These are phyloP conservation scores for Ischnura elegans DNA, from an alignment of 2,888 invertebrate genomes.

Conservation along the genomic window DNA sequence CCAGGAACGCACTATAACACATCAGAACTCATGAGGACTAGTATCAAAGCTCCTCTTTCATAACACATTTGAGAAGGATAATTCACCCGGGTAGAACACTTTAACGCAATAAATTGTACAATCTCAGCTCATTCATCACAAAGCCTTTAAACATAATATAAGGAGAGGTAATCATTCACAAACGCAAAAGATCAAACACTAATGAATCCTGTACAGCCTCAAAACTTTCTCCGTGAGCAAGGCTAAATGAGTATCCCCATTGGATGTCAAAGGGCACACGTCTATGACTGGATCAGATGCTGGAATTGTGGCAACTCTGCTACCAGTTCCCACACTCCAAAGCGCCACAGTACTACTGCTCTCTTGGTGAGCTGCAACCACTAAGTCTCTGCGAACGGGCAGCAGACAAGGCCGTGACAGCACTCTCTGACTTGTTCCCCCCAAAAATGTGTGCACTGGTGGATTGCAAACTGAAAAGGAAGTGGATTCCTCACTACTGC, in stretches of 20 bases:
- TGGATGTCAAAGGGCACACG: slow-evolving; percentile 82
- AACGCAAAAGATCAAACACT: background rate
- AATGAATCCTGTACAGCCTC: slow-evolving; percentile 81
- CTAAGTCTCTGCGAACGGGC: slow-evolving; percentile 80
- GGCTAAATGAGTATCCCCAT: slow-evolving; percentile 81
- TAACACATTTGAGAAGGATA: too few relatives aligned
- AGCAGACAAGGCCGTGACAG: slow-evolving; percentile 84
- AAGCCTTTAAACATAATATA: background rate
- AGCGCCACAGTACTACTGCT: slow-evolving; percentile 83
- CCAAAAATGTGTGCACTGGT: slow-evolving; percentile 82
- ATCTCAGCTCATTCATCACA: too few relatives aligned
- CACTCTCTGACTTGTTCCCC: slow-evolving; percentile 84
- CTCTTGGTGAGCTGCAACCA: slow-evolving; percentile 88
- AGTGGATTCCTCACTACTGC: slow-evolving; percentile 76
- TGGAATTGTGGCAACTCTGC: slow-evolving; percentile 80
- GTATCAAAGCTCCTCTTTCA: too few relatives aligned
- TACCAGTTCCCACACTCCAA: slow-evolving; percentile 82
- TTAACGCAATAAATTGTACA: too few relatives aligned
- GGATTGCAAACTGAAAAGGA: slow-evolving; percentile 79
- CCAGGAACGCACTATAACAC: background rate
- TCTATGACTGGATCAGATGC: slow-evolving; percentile 85
- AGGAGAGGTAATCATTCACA: background rate
- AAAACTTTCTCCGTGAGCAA: slow-evolving; percentile 85
- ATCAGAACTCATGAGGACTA: too few relatives aligned
- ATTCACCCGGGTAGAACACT: too few relatives aligned